phyloP scores from a whole-genome alignment of 2,797 vertebrate species.

The Sebastes ruberrimus region DNA sequence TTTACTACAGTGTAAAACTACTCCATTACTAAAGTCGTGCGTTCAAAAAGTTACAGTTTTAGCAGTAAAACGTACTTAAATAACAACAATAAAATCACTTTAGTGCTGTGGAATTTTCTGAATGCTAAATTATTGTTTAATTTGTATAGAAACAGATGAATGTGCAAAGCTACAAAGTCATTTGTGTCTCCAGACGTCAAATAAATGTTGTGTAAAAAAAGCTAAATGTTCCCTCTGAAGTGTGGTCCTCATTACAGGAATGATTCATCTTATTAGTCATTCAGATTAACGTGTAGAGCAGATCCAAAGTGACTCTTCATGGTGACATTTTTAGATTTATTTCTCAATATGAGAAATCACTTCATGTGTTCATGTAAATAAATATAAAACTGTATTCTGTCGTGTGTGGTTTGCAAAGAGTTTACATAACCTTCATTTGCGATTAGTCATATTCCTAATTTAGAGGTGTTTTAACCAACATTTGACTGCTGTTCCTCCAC shows the following conservation, averaged over 20 bases:
- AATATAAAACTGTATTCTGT: not conserved
- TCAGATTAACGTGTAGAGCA: not conserved
- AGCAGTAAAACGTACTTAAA: not conserved
- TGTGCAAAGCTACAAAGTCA: not conserved
- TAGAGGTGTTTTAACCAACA: not conserved
- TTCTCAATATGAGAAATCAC: not conserved
- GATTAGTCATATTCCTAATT: not conserved
- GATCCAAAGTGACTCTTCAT: not conserved
- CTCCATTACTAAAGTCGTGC: not conserved
- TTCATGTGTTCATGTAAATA: not conserved
- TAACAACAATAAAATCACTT: not conserved
- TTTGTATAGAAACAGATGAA: not conserved
- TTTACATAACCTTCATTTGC: not conserved
- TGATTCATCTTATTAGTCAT: not conserved
- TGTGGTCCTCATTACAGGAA: not conserved
- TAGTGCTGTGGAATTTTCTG: not conserved
- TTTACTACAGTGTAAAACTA: not conserved
- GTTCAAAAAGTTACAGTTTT: not conserved
- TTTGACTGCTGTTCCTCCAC: not conserved
- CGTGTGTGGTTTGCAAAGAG: not conserved
- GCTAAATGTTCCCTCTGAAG: not conserved
- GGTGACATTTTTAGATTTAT: not conserved
- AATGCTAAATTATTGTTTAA: not conserved
- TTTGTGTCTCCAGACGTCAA: not conserved
- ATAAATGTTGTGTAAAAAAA: not conserved